Base-by-base conservation (phyloP, 2,113 vertebrate species). In the Mobula hypostoma region DNA sequence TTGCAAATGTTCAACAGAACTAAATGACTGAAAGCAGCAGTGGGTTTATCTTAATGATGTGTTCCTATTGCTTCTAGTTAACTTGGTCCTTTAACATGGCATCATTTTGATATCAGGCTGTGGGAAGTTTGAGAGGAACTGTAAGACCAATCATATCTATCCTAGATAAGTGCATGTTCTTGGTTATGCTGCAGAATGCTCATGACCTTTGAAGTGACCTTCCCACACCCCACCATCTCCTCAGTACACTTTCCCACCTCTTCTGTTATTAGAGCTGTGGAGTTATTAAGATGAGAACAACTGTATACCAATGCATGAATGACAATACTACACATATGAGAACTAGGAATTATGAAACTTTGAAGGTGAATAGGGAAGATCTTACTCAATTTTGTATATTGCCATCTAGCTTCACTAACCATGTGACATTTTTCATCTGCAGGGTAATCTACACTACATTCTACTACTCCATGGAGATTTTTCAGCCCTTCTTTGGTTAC, bases 401-500 rank as follows among this genome's bases (percentile, higher is more conserved):
- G 29, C 58, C 21, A 58, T 85, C 24, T 29, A 58, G 29, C 7
- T 61, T 61, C 58, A 48, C 48, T 85, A 85, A 87, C 56, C 5
- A 56, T 87, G 7, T 87, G 24, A 29, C 27, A 63, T 66, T n/a
- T 90, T 32, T 90, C n/a, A 32, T 94, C 94, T 95, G 36, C 96
- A 98, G 98, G 94, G 95, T 98, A 66, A 94, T 98, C 94, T 95
- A 98, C 94, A 95, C 97, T 66, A 98, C 98, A 0, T 96, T 98
- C 94, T 97, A 97, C 17, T 95, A 97, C 77, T 98, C 97, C 80
- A 95, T 97, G 77, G 95, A 97, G 78, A 96, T 96, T 94, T 97
- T 95, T 32, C 24, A 96, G 0, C 97, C 98, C 5, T 99, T 98
- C 96, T 97, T 97, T 0, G 98, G 97, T 94, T 99, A 99, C 95